Base-by-base conservation (phyloP, 2,888 invertebrate species). In the Sturmia bella region DNA sequence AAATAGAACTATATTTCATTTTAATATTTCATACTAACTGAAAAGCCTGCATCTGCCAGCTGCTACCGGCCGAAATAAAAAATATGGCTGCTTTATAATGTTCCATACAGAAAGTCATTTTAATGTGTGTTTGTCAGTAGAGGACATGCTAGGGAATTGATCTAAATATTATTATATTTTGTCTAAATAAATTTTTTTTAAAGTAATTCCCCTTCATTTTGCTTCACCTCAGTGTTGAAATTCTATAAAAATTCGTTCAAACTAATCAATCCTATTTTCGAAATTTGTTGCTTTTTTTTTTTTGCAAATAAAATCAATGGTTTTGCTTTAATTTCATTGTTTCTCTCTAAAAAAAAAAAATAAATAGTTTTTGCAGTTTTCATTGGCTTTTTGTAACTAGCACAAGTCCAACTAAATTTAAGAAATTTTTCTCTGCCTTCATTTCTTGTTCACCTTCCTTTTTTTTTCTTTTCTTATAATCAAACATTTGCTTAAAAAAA, bases 381-480 rank as follows among this genome's bases (percentile, higher is more conserved):
- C 63, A 56, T 39, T 43, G 13, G 24, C 6, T 68, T 43, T n/a
- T 27, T 56, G 41, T 24, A 83, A 74, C 37, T 75, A 79, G 70
- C 75, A 79, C 79, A 83, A 83, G 81, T 82, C 78, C 74, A 78
- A 74, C 54, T 69, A 70, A 78, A 70, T 59, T 59, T 69, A 74
- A 80, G 57, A 61, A n/a, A 5, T 15, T 37, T 64, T 61, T 61
- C 66, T 70, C 50, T 27, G 24, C 43, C 13, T 56, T 45, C 56
- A 43, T 32, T 39, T 76, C 19, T 73, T n/a, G n/a, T n/a, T 54
- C 13, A 6, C 4, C 27, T 50, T 69, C 32, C 61, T 61, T 75
- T 59, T n/a, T n/a, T n/a, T n/a, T n/a, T n/a, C n/a, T n/a, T n/a
- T n/a, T n/a, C n/a, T n/a, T 64, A 24, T 37, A 54, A 56, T 41